A percentile compares a stretch with the other conserved stretches of the same genome.
These are phyloP conservation scores for Lipophrys pholis DNA, from an alignment of 2,113 vertebrate genomes.

Conservation along the genomic window DNA sequence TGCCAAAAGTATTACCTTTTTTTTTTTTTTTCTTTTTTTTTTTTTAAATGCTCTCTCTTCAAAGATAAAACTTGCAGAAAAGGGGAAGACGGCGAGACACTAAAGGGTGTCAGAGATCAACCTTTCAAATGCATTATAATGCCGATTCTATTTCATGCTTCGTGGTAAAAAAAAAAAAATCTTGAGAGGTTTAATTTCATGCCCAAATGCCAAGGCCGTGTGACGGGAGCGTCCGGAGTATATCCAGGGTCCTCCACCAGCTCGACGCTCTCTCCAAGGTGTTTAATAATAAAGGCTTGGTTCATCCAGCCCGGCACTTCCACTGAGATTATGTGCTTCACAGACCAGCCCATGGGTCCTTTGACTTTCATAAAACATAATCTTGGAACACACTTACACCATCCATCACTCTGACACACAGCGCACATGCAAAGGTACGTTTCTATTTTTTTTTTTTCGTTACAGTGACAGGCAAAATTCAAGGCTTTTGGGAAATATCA, in stretches of 20 bases:
- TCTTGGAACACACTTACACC: conserved; percentile 75
- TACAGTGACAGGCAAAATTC: conserved; percentile 60
- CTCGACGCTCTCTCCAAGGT: conserved; percentile 73
- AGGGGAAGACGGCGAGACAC: conserved; percentile 38
- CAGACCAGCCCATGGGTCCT: conserved; percentile 77
- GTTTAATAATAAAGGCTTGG: conserved; percentile 83
- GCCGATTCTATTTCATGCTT: conserved; percentile 40
- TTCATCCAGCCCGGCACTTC: conserved; percentile 76
- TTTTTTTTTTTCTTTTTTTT: too few species aligned
- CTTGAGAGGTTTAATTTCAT: conserved; percentile 73
- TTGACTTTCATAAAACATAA: conserved; percentile 81
- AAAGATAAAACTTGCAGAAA: conserved; percentile 57
- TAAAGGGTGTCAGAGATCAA: conserved; percentile 42
- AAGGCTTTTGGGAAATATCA: conserved; percentile 60
- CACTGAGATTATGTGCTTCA: conserved; percentile 77
- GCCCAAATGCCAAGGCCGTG: conserved; percentile 72
- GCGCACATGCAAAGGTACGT: conserved; percentile 41
- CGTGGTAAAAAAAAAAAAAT: conserved; percentile 48
- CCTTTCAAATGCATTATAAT: conserved; percentile 35
- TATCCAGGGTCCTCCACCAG: conserved; percentile 61
- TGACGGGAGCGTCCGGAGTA: conserved; percentile 58
- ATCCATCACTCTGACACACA: conserved; percentile 76
- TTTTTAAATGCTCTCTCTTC: conserved; percentile 54
- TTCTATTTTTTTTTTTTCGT: conserved; percentile 10
- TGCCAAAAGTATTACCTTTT: conserved; percentile 74